phyloP scores from a whole-genome alignment of 1,140 invertebrate genomes.

The Cydia amplana region DNA sequence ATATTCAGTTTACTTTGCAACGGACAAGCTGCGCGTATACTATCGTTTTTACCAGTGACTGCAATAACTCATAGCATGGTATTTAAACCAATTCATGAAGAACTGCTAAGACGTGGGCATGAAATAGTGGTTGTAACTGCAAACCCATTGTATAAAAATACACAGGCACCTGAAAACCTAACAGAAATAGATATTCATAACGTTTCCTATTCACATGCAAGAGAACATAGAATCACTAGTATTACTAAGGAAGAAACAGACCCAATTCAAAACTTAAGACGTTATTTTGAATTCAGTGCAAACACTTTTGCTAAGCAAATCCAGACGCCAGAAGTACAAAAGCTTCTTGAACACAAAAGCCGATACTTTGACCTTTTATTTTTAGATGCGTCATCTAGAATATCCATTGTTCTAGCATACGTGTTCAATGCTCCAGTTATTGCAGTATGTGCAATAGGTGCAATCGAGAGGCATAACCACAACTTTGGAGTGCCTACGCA shows the following conservation, averaged over 20 bases:
- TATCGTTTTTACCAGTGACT: slow-evolving; percentile 66
- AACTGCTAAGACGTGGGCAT: slow-evolving; percentile 66
- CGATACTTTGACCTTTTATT: slow-evolving; percentile 44
- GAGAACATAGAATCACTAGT: not conserved
- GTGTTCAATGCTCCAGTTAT: slow-evolving; percentile 56
- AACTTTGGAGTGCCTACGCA: slow-evolving; percentile 58
- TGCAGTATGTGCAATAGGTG: slow-evolving; percentile 42
- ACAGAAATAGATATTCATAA: slow-evolving; percentile 48
- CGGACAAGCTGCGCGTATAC: slow-evolving; percentile 63
- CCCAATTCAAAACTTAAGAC: not conserved
- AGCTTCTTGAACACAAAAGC: slow-evolving; percentile 30
- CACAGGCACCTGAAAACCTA: slow-evolving; percentile 39
- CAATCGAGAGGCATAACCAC: slow-evolving; percentile 34
- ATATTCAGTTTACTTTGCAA: not conserved
- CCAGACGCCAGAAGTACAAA: slow-evolving; percentile 37
- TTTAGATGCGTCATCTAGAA: slow-evolving; percentile 36
- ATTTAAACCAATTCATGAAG: slow-evolving; percentile 57
- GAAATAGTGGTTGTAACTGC: slow-evolving; percentile 57
- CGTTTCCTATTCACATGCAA: slow-evolving; percentile 35
- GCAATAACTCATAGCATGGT: slow-evolving; percentile 79
- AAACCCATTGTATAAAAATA: slow-evolving; percentile 39
- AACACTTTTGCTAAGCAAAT: slow-evolving; percentile 35
- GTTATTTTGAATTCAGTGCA: slow-evolving; percentile 28
- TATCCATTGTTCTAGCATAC: slow-evolving; percentile 47
- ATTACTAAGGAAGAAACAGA: not conserved